These are phyloP conservation scores for Gnathonemus longibarbis DNA, from an alignment of 2,113 vertebrate genomes.

Conservation along the genomic window DNA sequence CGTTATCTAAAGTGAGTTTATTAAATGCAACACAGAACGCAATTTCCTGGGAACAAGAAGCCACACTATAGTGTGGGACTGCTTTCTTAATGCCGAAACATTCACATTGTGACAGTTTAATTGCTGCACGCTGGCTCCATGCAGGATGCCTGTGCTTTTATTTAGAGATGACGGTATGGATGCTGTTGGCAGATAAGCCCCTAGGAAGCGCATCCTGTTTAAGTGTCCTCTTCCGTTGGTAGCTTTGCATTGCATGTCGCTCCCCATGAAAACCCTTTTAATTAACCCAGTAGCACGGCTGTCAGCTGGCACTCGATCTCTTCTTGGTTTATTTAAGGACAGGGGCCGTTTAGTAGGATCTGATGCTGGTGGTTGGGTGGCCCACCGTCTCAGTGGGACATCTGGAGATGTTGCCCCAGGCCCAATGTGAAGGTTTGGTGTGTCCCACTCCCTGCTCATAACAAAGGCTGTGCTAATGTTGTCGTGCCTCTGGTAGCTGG, in stretches of 20 bases:
- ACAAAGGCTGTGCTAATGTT: not conserved
- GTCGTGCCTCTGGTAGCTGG: not conserved
- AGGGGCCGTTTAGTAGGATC: not conserved
- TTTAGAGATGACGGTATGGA: not conserved
- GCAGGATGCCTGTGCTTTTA: not conserved
- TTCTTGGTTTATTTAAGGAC: not conserved
- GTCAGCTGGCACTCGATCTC: not conserved
- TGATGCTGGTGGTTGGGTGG: not conserved
- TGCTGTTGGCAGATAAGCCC: not conserved
- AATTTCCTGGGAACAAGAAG: not conserved
- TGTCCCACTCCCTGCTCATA: not conserved
- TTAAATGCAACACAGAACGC: not conserved
- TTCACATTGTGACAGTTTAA: not conserved
- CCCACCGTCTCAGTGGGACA: not conserved
- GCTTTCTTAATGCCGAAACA: not conserved
- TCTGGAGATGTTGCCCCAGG: not conserved
- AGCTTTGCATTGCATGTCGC: not conserved
- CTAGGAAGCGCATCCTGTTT: not conserved
- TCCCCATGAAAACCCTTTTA: not conserved
- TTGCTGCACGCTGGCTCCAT: not conserved
- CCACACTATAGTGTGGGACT: not conserved
- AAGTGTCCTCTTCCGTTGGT: not conserved
- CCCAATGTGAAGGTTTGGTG: not conserved
- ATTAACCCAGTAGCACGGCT: not conserved
- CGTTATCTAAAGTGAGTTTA: conserved; percentile 9